phyloP scores from a whole-genome alignment of 2,888 invertebrate species.

The Synergus itoensis region DNA sequence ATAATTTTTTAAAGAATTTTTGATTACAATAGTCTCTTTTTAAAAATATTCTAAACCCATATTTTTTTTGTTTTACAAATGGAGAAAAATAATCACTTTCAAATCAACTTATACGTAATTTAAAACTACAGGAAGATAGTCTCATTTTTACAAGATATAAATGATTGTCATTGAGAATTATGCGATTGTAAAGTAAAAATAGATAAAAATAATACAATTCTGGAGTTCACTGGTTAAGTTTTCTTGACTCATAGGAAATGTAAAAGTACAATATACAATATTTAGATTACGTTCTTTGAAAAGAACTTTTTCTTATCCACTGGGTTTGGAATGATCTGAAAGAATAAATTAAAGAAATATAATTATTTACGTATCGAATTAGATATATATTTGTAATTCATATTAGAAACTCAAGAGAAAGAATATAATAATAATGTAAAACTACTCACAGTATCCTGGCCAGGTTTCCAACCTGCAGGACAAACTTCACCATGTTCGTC shows the following conservation, averaged over 20 bases:
- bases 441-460: constrained; percentile 89
- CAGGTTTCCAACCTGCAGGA: constrained; percentile 97
- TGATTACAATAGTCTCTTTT: constrained; percentile 10
- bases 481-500: constrained; percentile 96
- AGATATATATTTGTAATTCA: background rate
- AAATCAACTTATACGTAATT: background rate
- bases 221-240: constrained; percentile 15
- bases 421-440: background rate
- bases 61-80: constrained; percentile 23
- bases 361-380: background rate
- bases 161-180: background rate
- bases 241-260: background rate
- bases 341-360: background rate
- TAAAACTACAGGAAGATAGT: background rate
- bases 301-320: constrained; percentile 30
- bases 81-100: constrained; percentile 11
- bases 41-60: constrained; percentile 18
- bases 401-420: background rate
- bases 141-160: background rate
- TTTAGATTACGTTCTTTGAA: constrained; percentile 10
- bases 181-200: background rate
- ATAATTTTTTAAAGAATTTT: background rate
- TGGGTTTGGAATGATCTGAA: constrained; percentile 38
- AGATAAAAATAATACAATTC: background rate
- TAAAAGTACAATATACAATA: background rate